Base-by-base conservation (phyloP, 2,888 invertebrate genomes). In the Diaprepes abbreviatus region DNA sequence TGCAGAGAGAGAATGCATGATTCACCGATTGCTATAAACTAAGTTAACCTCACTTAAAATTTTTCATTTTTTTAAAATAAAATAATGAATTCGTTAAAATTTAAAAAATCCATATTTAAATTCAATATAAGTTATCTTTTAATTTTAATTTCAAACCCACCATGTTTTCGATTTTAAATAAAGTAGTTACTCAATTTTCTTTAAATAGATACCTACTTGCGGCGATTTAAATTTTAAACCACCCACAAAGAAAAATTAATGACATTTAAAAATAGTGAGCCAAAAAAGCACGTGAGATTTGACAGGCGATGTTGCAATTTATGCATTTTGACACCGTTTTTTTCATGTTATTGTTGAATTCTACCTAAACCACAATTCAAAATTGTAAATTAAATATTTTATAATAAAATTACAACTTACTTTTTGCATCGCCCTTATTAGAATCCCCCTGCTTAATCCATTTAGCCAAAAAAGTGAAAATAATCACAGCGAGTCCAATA, bases 381-480 rank as follows among this genome's bases (percentile, higher is more conserved):
- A 14, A 7, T n/a, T 48, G 19, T 21, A 19, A 43, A 35, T 57
- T 24, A 48, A 9, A n/a, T n/a, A n/a, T n/a, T n/a, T n/a, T 9
- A 36, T 45, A 65, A 65, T 55, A 21, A n/a, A 63, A 65, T 24
- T 64, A 57, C 45, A 9, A 67, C 80, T 81, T 79, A 81, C 81
- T 77, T 77, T 79, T 78, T 64, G 63, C 55, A 74, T 17, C 43
- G 54, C 73, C 73, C 71, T 68, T 64, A 36, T 65, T 64, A 54
- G 71, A 69, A 58, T 75, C 73, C 38, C 79, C 79, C 58, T 76
- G 72, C 63, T 76, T 78, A 70, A 80, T 76, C 66, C 79, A 75
- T 69, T 77, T 80, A 54, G 81, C 66, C 67, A 81, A 78, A 73
- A 81, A 82, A 65, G 77, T 74, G 63, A 82, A 74, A 58, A 82